phyloP scores from a whole-genome alignment of 2,797 vertebrate species.

The Halcyon smyrnensis region DNA sequence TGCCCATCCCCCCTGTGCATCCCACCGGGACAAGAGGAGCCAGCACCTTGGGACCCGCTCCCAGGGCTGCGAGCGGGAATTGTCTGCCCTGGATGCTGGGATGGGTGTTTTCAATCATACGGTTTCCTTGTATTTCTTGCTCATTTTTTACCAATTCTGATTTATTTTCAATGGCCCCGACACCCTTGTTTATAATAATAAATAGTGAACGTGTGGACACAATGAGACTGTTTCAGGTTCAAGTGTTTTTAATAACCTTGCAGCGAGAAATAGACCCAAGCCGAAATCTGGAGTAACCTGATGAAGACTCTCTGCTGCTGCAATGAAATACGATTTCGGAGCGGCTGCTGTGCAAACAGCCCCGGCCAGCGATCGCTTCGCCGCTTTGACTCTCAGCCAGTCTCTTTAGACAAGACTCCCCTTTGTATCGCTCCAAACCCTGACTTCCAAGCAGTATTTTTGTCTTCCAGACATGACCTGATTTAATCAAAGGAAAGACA shows the following conservation, averaged over 20 bases:
- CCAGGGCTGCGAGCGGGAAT: not conserved
- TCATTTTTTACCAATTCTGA: slow-evolving; percentile 1
- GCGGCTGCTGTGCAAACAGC: slow-evolving; percentile 45
- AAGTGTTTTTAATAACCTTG: slow-evolving; percentile 68
- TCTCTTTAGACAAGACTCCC: slow-evolving; percentile 2
- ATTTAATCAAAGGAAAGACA: slow-evolving; percentile 9
- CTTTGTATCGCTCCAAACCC: not conserved
- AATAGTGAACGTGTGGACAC: slow-evolving; percentile 55
- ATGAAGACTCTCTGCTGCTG: slow-evolving; percentile 51
- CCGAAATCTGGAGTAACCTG: slow-evolving; percentile 21
- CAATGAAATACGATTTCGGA: slow-evolving; percentile 42
- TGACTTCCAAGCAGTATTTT: not conserved
- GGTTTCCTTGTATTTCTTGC: slow-evolving; percentile 12
- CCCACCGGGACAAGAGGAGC: not conserved
- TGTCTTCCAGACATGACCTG: slow-evolving; percentile 28
- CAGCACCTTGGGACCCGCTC: not conserved
- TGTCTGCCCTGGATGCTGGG: not conserved
- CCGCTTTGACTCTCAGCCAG: slow-evolving; percentile 15
- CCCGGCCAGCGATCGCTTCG: not conserved
- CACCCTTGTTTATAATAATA: slow-evolving; percentile 68
- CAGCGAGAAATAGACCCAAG: not conserved
- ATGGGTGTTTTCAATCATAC: slow-evolving; percentile 63
- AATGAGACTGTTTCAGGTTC: slow-evolving; percentile 63
- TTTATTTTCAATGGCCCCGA: slow-evolving; percentile 70
- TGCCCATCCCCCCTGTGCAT: not conserved